A percentile compares a stretch with the other conserved stretches of the same genome.
Evolutionary conservation across 2,888 invertebrate species (phyloP).

Genomic region (Tortricodes alternella): DNA sequence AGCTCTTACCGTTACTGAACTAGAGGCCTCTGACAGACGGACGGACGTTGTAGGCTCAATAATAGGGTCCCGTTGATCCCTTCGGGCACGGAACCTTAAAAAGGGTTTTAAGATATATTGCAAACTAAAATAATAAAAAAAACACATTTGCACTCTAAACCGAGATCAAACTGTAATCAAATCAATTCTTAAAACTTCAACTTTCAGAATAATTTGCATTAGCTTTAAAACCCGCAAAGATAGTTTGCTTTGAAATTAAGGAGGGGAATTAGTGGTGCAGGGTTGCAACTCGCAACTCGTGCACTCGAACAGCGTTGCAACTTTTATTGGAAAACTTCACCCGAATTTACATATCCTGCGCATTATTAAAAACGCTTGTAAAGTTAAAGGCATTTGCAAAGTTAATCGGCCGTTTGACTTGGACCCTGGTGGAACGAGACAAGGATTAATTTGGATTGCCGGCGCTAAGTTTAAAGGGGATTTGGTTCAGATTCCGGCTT

Average conservation of each 20-base stretch:
- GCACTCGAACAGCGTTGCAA: conserved; percentile 58
- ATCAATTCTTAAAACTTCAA: neutral
- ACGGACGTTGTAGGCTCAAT: too few relatives aligned
- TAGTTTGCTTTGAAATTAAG: conserved; percentile 23
- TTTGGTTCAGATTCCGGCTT: conserved; percentile 24
- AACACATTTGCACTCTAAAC: too few relatives aligned
- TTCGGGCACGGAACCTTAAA: too few relatives aligned
- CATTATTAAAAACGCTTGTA: conserved; percentile 75
- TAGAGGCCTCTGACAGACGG: too few relatives aligned
- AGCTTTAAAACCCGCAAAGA: conserved; percentile 3
- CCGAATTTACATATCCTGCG: conserved; percentile 75
- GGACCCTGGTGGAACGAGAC: neutral
- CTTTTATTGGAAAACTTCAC: conserved; percentile 78
- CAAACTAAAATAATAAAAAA: too few relatives aligned
- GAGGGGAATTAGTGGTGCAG: conserved; percentile 36
- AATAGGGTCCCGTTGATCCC: too few relatives aligned
- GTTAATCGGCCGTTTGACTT: conserved; percentile 10
- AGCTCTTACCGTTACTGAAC: too few relatives aligned
- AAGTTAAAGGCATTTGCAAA: conserved; percentile 41
- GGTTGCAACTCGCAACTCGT: conserved; percentile 41
- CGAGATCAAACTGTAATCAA: neutral
- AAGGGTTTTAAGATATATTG: too few relatives aligned
- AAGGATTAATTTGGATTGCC: conserved; percentile 15
- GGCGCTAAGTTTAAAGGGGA: conserved; percentile 14
- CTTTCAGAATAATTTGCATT: conserved; percentile 5